Evolutionary conservation across 2,113 vertebrate species (phyloP).

Genomic region (Acanthochromis polyacanthus): DNA sequence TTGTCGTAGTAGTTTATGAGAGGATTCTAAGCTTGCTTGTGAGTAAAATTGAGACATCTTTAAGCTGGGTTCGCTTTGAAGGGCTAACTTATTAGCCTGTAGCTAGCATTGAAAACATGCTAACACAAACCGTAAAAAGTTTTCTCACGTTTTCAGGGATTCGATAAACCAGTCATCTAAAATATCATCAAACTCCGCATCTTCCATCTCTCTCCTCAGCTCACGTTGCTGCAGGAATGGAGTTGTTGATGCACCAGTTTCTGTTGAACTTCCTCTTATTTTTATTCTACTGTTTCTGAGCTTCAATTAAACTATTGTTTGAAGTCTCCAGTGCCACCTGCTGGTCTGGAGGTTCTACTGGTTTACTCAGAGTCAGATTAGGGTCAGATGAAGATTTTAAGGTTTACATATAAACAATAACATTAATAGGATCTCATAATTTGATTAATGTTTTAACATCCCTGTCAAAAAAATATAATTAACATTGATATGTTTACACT

Average conservation of each 20-base stretch:
- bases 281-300: neutral
- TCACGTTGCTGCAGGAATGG: neutral
- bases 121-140: neutral
- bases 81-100: too few relatives aligned
- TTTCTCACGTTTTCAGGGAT: conserved; percentile 79
- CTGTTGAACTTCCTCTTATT: neutral
- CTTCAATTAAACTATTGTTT: fast-evolving
- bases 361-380: neutral
- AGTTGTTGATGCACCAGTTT: neutral
- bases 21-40: fast-evolving
- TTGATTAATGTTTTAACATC: neutral
- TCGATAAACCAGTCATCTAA: conserved; percentile 83
- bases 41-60: neutral
- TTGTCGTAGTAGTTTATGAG: fast-evolving
- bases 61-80: neutral
- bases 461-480: too few relatives aligned
- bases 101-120: neutral
- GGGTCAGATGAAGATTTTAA: too few relatives aligned
- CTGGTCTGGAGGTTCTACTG: neutral
- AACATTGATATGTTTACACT: too few relatives aligned
- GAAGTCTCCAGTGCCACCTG: conserved; percentile 18
- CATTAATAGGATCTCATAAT: too few relatives aligned
- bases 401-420: too few relatives aligned
- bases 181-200: conserved; percentile 58
- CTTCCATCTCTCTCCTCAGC: conserved; percentile 23